These are phyloP conservation scores for Cosmia trapezina DNA, from an alignment of 2,888 invertebrate genomes.

Conservation along the genomic window DNA sequence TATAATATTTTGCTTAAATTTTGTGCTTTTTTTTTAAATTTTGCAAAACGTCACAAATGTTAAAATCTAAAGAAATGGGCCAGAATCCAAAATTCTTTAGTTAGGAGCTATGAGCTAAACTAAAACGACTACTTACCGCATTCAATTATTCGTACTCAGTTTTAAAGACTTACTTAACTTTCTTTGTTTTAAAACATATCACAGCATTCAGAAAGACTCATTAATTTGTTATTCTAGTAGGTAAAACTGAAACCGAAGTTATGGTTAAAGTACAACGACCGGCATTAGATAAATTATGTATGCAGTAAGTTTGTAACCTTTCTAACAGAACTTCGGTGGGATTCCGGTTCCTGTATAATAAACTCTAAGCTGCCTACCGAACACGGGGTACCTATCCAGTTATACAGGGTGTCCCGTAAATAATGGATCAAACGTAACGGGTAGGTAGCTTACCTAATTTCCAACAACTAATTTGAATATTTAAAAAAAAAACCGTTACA, in stretches of 20 bases:
- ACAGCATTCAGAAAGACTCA: neutral
- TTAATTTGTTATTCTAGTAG: neutral
- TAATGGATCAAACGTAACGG: no score
- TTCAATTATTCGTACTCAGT: neutral
- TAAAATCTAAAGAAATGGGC: neutral
- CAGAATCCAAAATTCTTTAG: neutral
- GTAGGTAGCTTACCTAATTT: no score
- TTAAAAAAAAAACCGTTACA: no score
- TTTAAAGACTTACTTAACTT: neutral
- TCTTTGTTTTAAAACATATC: neutral
- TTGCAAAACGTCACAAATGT: neutral
- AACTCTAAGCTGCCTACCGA: conserved; percentile 28
- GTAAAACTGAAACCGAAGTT: conserved; percentile 10
- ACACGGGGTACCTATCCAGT: conserved; percentile 15
- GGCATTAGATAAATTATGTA: conserved; percentile 31
- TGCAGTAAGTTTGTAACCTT: conserved; percentile 34
- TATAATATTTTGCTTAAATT: neutral
- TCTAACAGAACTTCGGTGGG: conserved; percentile 46
- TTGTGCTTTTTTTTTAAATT: neutral
- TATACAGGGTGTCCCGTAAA: no score
- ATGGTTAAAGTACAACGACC: neutral
- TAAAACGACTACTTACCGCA: neutral
- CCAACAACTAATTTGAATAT: no score
- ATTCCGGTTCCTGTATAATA: conserved; percentile 58
- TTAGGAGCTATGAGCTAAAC: neutral